These are phyloP conservation scores for Acleris cristana DNA, from an alignment of 2,888 invertebrate species.

Conservation along the genomic window DNA sequence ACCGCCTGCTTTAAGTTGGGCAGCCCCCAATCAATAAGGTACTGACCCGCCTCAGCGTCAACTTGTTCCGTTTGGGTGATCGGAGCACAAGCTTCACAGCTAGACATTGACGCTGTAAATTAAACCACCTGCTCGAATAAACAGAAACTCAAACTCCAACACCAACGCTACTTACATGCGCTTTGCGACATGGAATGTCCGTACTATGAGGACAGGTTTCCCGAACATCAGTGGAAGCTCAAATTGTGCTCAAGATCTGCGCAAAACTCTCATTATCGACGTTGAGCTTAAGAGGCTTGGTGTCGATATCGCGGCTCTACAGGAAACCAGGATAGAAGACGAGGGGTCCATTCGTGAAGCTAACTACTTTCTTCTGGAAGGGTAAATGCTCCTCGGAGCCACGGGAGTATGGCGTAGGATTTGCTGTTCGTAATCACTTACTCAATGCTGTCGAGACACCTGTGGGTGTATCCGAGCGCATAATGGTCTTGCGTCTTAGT, in stretches of 20 bases:
- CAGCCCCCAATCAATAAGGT: too few species aligned
- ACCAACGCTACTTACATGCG: too few species aligned
- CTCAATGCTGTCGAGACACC: conserved; percentile 18
- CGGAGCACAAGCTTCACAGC: too few species aligned
- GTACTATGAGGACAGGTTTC: conserved; percentile 34
- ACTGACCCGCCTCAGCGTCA: too few species aligned
- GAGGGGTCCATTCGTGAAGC: conserved; percentile 36
- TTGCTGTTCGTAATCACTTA: conserved; percentile 35
- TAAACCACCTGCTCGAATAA: neutral
- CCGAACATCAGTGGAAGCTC: conserved; percentile 29
- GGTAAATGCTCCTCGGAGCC: conserved; percentile 4
- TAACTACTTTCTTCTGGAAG: conserved; percentile 36
- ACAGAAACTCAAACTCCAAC: neutral
- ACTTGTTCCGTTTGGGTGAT: too few species aligned
- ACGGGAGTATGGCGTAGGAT: conserved; percentile 38
- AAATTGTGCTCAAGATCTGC: conserved; percentile 10
- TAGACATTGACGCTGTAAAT: too few species aligned
- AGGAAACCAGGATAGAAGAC: conserved; percentile 39
- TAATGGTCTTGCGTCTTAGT: too few species aligned
- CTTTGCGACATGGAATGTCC: conserved; percentile 13
- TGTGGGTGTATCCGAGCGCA: conserved; percentile 28
- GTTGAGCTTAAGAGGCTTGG: conserved; percentile 34
- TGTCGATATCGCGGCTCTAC: conserved; percentile 35
- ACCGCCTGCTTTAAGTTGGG: too few species aligned
- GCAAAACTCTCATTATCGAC: conserved; percentile 36